phyloP scores from a whole-genome alignment of 2,888 invertebrate genomes.

The Cerceris ruficornis region DNA sequence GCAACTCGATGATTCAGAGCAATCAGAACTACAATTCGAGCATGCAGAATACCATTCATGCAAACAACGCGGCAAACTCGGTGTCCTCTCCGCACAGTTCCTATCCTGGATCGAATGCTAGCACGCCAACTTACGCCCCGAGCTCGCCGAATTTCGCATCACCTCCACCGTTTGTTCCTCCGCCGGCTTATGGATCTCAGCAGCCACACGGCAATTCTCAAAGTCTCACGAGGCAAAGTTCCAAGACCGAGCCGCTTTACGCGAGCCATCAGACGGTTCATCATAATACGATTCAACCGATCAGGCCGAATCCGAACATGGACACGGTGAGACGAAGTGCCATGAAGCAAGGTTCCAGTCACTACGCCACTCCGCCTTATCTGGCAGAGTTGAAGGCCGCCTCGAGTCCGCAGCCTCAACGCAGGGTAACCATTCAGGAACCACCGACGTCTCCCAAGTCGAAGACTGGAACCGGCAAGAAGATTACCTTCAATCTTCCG shows the following conservation, averaged over 20 bases:
- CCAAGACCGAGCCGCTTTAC: slow-evolving; percentile 74
- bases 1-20: slow-evolving; percentile 72
- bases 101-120: slow-evolving; percentile 75
- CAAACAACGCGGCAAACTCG: slow-evolving; percentile 68
- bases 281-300: slow-evolving; percentile 61
- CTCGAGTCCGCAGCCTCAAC: slow-evolving; percentile 83
- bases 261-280: slow-evolving; percentile 56
- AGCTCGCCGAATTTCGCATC: slow-evolving; percentile 72
- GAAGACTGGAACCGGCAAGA: slow-evolving; percentile 84
- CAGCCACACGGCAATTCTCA: slow-evolving; percentile 62
- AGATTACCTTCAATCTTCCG: slow-evolving; percentile 86
- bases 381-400: slow-evolving; percentile 84
- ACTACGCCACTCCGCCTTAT: slow-evolving; percentile 82
- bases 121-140: slow-evolving; percentile 75
- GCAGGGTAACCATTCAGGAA: slow-evolving; percentile 86
- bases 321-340: slow-evolving; percentile 79
- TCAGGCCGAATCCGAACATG: slow-evolving; percentile 76
- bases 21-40: slow-evolving; percentile 64
- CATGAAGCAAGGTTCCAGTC: slow-evolving; percentile 75
- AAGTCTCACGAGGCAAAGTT: slow-evolving; percentile 73
- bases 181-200: slow-evolving; percentile 75
- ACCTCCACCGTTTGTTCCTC: slow-evolving; percentile 70
- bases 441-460: slow-evolving; percentile 82
- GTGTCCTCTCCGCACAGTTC: slow-evolving; percentile 75
- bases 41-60: slow-evolving; percentile 30